Evolutionary conservation across 2,113 vertebrate genomes (phyloP).

Genomic region (Girardinichthys multiradiatus): DNA sequence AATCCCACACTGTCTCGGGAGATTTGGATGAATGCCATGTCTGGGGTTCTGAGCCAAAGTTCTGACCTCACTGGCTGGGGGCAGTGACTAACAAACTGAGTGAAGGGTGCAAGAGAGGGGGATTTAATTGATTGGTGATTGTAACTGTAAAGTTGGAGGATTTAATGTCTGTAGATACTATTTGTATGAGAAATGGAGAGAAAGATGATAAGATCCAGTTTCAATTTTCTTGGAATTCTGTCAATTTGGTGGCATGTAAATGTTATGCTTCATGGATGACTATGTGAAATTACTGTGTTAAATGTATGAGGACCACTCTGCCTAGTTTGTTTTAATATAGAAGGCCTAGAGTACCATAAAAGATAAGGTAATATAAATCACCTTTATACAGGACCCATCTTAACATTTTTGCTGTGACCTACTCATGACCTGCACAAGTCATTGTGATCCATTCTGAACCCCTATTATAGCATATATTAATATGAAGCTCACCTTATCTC

Average conservation of each 20-base stretch:
- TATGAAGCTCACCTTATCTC: not conserved
- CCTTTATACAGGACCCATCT: not conserved
- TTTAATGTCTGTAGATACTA: constrained; percentile 5
- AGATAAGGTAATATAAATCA: constrained; percentile 27
- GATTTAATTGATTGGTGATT: constrained; percentile 36
- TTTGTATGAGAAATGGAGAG: not conserved
- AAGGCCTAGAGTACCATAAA: constrained; percentile 6
- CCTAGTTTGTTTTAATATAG: not conserved
- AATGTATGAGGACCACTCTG: not conserved
- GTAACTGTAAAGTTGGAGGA: constrained; percentile 21
- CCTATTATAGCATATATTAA: not conserved
- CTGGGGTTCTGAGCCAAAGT: constrained; percentile 44
- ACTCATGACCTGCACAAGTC: no score
- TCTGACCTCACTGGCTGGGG: constrained; percentile 48
- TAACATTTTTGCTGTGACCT: not conserved
- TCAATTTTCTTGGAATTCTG: not conserved
- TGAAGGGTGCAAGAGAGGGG: constrained; percentile 8
- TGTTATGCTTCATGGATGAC: not conserved
- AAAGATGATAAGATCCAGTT: not conserved
- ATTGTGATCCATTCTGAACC: not conserved
- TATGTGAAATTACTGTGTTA: not conserved
- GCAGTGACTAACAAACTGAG: constrained; percentile 18
- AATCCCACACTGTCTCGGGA: constrained; percentile 9
- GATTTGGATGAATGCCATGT: constrained; percentile 29
- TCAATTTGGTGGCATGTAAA: not conserved